Base-by-base conservation (phyloP, 2,888 invertebrate genomes). In the Cactoblastis cactorum region DNA sequence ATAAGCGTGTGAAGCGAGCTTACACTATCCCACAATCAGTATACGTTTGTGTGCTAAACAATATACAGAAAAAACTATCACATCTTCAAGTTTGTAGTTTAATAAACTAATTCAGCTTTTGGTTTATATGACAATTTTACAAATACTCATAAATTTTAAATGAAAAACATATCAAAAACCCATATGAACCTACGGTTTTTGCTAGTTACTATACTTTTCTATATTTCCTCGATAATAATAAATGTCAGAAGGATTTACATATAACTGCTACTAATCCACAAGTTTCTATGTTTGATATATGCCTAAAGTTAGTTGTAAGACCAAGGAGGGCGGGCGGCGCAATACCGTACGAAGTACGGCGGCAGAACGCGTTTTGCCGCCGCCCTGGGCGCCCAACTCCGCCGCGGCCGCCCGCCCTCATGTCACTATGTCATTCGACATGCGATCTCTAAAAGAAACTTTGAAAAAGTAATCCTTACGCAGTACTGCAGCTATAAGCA, bases 351-450 rank as follows among this genome's bases (percentile, higher is more conserved):
- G 67, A 5, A 54, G 52, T 58, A 61, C 73, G 77, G 68, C 73
- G 77, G 68, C 84, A 84, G 74, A 83, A 61, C 69, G 75, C 69
- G 67, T 62, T 77, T 80, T 75, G 79, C 72, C 69, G 64, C 66
- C 80, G 74, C 60, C 57, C 62, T 55, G 65, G 67, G 58, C 61
- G 64, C 74, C 72, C 70, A 55, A 53, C 51, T 55, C 64, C 69
- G 56, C 51, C 56, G 53, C 51, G 62, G 57, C 62, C 47, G 35
- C 47, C 37, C 43, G 28, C 28, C 43, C 28, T 4, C 3, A 14
- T 28, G 28, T 46, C 58, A 64, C 54, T 55, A 77, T 79, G 79
- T 67, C 65, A 71, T 39, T 32, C 60, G 57, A 52, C 52, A 64
- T 63, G 60, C 62, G 62, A 61, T 61, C 69, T 65, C 50, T 3